Conservation (phyloP, 2,797 vertebrate species). For the Adrianichthys oophorus region DNA sequence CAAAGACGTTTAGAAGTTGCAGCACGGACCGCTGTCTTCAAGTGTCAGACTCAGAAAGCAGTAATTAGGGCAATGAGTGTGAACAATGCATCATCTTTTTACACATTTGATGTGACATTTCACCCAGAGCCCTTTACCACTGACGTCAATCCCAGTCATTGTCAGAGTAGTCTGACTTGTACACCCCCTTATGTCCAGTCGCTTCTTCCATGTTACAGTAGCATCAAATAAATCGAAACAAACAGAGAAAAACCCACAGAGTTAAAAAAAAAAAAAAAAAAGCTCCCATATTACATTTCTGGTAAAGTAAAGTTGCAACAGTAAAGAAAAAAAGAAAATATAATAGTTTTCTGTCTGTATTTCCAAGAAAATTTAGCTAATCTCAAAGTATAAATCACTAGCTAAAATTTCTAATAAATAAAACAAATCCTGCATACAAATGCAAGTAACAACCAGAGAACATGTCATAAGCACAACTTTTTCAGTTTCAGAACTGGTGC, state of each 20-base stretch:
- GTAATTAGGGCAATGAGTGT: slow-evolving; percentile 20
- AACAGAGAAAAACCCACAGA: slow-evolving; percentile 19
- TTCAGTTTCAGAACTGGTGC: too few relatives aligned
- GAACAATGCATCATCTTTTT: slow-evolving; percentile 41
- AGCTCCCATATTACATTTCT: not conserved
- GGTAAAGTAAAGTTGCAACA: not conserved
- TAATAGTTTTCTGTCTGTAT: too few relatives aligned
- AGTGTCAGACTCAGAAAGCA: not conserved
- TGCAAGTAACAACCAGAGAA: too few relatives aligned
- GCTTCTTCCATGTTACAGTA: slow-evolving; percentile 37
- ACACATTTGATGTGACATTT: slow-evolving; percentile 52
- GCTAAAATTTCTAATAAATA: too few relatives aligned
- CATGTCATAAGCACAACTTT: too few relatives aligned
- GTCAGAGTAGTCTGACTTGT: slow-evolving; percentile 54
- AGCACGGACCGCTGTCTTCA: not conserved
- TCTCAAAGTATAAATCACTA: too few relatives aligned
- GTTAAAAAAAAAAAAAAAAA: slow-evolving; percentile 4
- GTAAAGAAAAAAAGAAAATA: too few relatives aligned
- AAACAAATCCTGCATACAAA: too few relatives aligned
- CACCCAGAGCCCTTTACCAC: slow-evolving; percentile 46
- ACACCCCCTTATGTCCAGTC: slow-evolving; percentile 44
- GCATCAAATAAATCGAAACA: slow-evolving; percentile 41
- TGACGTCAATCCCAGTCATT: slow-evolving; percentile 77
- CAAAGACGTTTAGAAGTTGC: not conserved
- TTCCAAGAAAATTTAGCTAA: too few relatives aligned